phyloP scores from a whole-genome alignment of 2,797 vertebrate species.

The Mionectes olivaceus region DNA sequence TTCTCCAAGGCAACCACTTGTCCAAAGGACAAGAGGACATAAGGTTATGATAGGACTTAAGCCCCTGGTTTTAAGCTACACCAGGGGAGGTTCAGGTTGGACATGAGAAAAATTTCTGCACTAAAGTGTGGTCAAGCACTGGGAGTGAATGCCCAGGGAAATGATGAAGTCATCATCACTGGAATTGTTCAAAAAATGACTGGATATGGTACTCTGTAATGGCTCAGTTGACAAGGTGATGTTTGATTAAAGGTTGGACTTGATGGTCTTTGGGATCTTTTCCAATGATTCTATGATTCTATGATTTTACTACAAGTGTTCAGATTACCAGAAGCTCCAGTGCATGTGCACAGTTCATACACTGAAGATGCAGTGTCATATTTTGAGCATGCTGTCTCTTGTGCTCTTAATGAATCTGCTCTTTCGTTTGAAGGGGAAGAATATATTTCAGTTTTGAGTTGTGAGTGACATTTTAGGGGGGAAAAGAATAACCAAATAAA shows the following conservation, averaged over 20 bases:
- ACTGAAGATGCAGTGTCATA: not conserved
- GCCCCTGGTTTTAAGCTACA: no score
- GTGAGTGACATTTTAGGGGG: not conserved
- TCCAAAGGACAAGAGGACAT: not conserved
- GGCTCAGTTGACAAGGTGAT: not conserved
- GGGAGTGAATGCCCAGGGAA: not conserved
- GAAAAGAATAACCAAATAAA: not conserved
- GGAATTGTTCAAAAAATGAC: not conserved
- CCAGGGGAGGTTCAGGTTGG: not conserved
- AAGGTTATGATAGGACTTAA: no score
- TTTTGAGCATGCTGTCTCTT: not conserved
- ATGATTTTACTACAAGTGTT: not conserved
- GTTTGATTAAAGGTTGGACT: no score
- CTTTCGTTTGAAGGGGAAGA: not conserved
- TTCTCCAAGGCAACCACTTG: no score
- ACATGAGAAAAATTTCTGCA: not conserved
- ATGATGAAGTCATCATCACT: not conserved
- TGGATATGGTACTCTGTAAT: no score
- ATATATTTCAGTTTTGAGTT: not conserved
- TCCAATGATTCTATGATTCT: not conserved
- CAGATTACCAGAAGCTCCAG: rapidly evolving
- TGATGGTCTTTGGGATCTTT: not conserved
- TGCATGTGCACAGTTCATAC: not conserved
- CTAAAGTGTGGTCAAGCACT: not conserved
- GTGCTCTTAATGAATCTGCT: not conserved